phyloP scores from a whole-genome alignment of 2,797 vertebrate species.

The Chelonia mydas region DNA sequence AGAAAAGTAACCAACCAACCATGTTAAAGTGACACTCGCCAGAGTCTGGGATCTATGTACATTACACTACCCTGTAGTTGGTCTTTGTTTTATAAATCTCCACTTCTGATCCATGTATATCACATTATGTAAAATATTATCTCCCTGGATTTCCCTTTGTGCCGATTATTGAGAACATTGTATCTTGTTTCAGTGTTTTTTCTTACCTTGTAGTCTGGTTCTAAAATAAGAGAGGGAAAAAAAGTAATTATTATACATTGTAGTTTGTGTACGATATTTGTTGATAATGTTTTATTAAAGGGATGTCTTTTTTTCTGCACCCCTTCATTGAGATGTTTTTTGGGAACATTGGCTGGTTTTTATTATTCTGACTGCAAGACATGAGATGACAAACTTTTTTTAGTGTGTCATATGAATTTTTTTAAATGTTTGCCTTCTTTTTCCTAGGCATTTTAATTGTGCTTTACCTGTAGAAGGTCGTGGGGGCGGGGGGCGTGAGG shows the following conservation, averaged over 20 bases:
- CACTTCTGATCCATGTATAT: conserved; percentile 92
- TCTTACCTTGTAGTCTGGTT: conserved; percentile 89
- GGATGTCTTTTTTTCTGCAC: conserved; percentile 86
- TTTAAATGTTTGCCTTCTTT: conserved; percentile 67
- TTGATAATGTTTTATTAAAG: conserved; percentile 89
- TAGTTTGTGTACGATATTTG: conserved; percentile 89
- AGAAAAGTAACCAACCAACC: conserved; percentile 15
- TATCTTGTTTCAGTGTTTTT: conserved; percentile 91
- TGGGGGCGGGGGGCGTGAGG: neutral
- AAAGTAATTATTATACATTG: conserved; percentile 89
- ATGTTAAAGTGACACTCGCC: conserved; percentile 48
- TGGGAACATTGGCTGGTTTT: conserved; percentile 74
- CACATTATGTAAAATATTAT: conserved; percentile 91
- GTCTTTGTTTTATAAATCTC: conserved; percentile 85
- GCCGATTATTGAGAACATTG: conserved; percentile 88
- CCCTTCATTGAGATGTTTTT: conserved; percentile 81
- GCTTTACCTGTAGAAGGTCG: conserved; percentile 64
- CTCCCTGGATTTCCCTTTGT: conserved; percentile 93
- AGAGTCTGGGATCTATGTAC: conserved; percentile 90
- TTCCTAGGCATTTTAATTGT: conserved; percentile 71
- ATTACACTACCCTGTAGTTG: conserved; percentile 91
- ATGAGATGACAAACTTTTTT: conserved; percentile 65
- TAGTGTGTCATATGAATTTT: conserved; percentile 53
- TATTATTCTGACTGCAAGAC: conserved; percentile 61
- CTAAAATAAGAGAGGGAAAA: conserved; percentile 84